Conservation (phyloP, 1,140 invertebrate genomes). For the Nasonia longicornis region DNA sequence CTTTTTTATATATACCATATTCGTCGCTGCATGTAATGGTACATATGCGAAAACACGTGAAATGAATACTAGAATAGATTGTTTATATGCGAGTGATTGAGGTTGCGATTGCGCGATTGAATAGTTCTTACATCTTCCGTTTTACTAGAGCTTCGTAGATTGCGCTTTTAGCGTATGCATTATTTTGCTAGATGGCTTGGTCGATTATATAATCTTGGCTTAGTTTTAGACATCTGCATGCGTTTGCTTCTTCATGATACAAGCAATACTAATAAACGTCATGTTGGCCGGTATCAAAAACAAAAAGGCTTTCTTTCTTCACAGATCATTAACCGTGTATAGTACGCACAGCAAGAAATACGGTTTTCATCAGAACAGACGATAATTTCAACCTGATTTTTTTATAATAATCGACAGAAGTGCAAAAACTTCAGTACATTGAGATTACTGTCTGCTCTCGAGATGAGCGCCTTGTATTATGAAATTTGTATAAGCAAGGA, state of each 20-base stretch:
- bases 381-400: not conserved
- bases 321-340: not conserved
- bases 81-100: not conserved
- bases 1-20: not conserved
- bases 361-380: not conserved
- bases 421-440: not conserved
- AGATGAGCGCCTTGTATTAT: conserved; percentile 29
- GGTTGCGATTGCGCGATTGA: not conserved
- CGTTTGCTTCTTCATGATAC: not conserved
- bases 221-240: conserved; percentile 17
- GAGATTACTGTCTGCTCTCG: conserved; percentile 4
- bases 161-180: not conserved
- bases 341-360: not conserved
- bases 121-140: not conserved
- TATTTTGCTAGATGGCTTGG: not conserved
- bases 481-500: not conserved
- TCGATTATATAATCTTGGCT: not conserved
- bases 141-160: not conserved
- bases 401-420: not conserved
- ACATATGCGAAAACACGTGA: not conserved
- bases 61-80: not conserved
- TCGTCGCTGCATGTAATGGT: conserved; percentile 10
- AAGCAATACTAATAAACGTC: not conserved
- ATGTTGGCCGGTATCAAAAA: not conserved
- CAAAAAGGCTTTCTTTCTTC: conserved; percentile 7